A percentile compares a stretch with the other conserved stretches of the same genome.
phyloP scores from a whole-genome alignment of 2,888 invertebrate species.

The Microctonus aethiopoides region DNA sequence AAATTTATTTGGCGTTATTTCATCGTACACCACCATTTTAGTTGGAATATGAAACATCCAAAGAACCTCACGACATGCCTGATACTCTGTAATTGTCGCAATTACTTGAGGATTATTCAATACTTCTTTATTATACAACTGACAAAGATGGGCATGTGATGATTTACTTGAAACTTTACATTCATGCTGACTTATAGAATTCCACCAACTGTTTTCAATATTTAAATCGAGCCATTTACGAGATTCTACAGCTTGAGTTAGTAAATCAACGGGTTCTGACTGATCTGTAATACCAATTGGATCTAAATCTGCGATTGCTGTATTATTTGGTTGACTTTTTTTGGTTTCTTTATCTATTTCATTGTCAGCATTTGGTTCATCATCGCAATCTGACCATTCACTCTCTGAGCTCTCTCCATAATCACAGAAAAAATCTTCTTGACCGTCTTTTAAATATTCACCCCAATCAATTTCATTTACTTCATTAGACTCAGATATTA shows the following conservation, averaged over 20 bases:
- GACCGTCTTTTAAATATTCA: conserved; percentile 67
- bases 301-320: not conserved
- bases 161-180: conserved; percentile 57
- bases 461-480: conserved; percentile 69
- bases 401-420: conserved; percentile 51
- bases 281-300: not conserved
- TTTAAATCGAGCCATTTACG: conserved; percentile 59
- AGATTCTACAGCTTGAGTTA: conserved; percentile 45
- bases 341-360: not conserved
- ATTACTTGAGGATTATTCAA: conserved; percentile 41
- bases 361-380: conserved; percentile 33
- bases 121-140: conserved; percentile 42
- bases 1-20: conserved; percentile 45
- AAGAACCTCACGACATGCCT: conserved; percentile 59
- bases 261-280: not conserved
- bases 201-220: conserved; percentile 68
- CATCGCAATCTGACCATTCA: conserved; percentile 61
- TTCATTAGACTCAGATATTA: conserved; percentile 43
- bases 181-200: conserved; percentile 57
- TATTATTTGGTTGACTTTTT: not conserved
- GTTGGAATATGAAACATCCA: conserved; percentile 61
- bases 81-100: conserved; percentile 60
- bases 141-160: conserved; percentile 64
- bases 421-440: conserved; percentile 61
- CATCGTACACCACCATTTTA: conserved; percentile 56